Conservation (phyloP, 1,140 invertebrate species). For the Cydia pomonella region DNA sequence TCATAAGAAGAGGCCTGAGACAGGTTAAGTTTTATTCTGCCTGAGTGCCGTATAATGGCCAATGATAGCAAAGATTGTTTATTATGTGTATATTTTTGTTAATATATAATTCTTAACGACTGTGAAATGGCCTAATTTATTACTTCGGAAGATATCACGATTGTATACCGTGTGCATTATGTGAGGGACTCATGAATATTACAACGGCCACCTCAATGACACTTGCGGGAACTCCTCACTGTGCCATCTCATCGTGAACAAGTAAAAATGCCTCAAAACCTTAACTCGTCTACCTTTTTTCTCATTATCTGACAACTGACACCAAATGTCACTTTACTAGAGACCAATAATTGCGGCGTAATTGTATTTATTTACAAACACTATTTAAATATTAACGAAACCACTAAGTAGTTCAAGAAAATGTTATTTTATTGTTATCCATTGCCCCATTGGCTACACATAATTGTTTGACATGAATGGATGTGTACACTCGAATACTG, state of each 20-base stretch:
- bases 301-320: not conserved
- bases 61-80: too few relatives aligned
- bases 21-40: too few relatives aligned
- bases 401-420: not conserved
- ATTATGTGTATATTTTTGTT: too few relatives aligned
- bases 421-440: not conserved
- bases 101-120: too few relatives aligned
- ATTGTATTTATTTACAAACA: constrained; percentile 11
- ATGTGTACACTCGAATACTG: not conserved
- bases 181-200: constrained; percentile 11
- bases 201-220: not conserved
- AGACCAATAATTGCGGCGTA: not conserved
- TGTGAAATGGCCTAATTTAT: not conserved
- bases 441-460: not conserved
- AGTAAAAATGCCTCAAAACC: not conserved
- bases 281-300: not conserved
- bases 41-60: too few relatives aligned
- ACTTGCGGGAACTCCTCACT: not conserved
- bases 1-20: too few relatives aligned
- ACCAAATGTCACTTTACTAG: not conserved
- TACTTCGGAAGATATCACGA: not conserved
- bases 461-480: not conserved
- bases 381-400: not conserved
- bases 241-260: constrained; percentile 8
- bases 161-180: not conserved